Evolutionary conservation across 2,888 invertebrate species (phyloP).

Genomic region (Dimorphilus gyrociliatus): DNA sequence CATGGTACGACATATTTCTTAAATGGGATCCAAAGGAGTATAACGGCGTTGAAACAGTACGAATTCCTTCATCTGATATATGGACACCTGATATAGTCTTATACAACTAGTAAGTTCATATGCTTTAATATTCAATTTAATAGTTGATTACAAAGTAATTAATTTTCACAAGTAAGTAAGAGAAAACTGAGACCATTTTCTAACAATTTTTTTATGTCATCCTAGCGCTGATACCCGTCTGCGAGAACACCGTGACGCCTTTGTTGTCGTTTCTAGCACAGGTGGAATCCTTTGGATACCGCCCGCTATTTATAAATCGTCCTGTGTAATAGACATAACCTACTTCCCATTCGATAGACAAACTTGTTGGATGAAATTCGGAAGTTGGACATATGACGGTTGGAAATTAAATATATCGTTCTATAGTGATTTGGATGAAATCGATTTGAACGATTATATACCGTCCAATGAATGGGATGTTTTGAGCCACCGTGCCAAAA

Average conservation of each 20-base stretch:
- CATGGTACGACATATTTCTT: conserved; percentile 7
- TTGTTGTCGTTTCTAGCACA: conserved; percentile 8
- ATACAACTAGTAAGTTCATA: conserved; percentile 7
- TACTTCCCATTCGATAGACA: conserved; percentile 14
- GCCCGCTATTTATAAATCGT: conserved; percentile 12
- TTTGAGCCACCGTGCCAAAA: conserved; percentile 2
- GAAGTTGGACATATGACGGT: conserved; percentile 12
- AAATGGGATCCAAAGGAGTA: conserved; percentile 6
- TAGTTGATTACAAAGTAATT: neutral
- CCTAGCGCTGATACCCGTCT: conserved; percentile 8
- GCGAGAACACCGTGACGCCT: conserved; percentile 6
- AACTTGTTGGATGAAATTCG: conserved; percentile 11
- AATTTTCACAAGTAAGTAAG: neutral
- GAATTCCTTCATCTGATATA: conserved; percentile 5
- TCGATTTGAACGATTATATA: conserved; percentile 8
- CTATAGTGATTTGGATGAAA: conserved; percentile 6
- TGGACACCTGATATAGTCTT: conserved; percentile 7
- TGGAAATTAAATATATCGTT: conserved; percentile 8
- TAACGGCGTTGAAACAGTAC: conserved; percentile 4
- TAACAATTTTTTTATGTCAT: neutral
- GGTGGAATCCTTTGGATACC: conserved; percentile 12
- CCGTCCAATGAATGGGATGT: conserved; percentile 10
- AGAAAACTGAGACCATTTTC: neutral
- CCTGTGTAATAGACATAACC: conserved; percentile 13
- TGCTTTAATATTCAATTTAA: neutral